phyloP scores from a whole-genome alignment of 2,113 vertebrate genomes.

The Tachycineta bicolor region DNA sequence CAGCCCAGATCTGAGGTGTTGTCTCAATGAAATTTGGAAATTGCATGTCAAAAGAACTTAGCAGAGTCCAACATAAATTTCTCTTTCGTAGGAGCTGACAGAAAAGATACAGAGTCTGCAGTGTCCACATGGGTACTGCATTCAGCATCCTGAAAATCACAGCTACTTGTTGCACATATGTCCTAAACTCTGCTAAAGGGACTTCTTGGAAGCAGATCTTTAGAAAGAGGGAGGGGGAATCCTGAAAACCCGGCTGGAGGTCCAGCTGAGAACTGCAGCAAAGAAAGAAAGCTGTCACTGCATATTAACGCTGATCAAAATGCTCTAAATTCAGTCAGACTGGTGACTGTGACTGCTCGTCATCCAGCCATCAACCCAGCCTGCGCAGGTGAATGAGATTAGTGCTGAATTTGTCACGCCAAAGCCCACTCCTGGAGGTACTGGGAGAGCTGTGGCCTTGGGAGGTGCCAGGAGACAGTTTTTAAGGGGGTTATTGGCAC shows the following conservation, averaged over 20 bases:
- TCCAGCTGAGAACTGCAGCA: not conserved
- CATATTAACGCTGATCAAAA: not conserved
- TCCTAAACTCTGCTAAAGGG: not conserved
- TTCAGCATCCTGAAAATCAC: not conserved
- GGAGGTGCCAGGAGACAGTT: not conserved
- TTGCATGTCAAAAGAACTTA: not conserved
- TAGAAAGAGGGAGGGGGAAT: not conserved
- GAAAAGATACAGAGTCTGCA: not conserved
- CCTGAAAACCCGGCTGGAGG: not conserved
- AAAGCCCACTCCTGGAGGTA: not conserved
- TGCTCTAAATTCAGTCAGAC: not conserved
- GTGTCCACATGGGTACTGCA: not conserved
- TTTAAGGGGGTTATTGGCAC: not conserved
- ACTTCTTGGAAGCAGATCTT: not conserved
- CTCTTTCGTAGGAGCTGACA: not conserved
- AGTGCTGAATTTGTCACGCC: not conserved
- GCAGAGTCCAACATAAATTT: not conserved
- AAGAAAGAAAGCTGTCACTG: not conserved
- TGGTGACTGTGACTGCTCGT: not conserved
- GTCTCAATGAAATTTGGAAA: constrained; percentile 6
- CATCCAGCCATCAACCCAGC: not conserved
- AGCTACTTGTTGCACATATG: not conserved
- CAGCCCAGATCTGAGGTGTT: not conserved
- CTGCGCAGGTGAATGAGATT: not conserved
- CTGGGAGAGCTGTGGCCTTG: not conserved